Conservation (phyloP, 2,888 invertebrate species). For the Anagyrus pseudococci region DNA sequence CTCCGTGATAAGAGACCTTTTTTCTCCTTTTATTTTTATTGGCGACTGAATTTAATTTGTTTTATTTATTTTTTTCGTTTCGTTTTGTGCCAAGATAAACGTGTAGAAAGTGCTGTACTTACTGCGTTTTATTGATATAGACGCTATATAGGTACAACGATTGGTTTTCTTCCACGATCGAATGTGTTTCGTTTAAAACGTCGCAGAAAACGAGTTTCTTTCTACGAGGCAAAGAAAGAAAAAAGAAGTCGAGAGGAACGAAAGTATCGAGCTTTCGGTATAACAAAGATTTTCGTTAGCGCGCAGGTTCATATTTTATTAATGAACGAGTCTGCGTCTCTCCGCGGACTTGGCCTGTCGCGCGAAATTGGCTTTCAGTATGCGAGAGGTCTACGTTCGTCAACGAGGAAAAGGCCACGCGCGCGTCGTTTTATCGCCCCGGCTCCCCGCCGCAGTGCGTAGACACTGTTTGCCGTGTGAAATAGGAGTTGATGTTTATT, state of each 20-base stretch:
- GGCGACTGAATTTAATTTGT: too few relatives aligned
- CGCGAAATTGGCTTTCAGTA: conserved; percentile 20
- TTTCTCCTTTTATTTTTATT: too few relatives aligned
- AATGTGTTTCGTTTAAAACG: not conserved
- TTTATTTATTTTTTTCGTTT: too few relatives aligned
- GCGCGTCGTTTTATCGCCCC: conserved; percentile 6
- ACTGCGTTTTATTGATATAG: too few relatives aligned
- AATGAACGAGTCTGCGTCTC: conserved; percentile 13
- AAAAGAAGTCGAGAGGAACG: not conserved
- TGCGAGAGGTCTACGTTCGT: conserved; percentile 9
- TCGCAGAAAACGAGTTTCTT: too few relatives aligned
- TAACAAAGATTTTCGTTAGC: conserved; percentile 12
- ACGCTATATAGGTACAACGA: too few relatives aligned
- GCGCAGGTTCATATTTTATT: conserved; percentile 31
- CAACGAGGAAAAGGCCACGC: conserved; percentile 21
- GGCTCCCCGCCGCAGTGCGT: not conserved
- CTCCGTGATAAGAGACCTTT: too few relatives aligned
- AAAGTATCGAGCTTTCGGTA: not conserved
- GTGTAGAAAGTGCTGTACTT: too few relatives aligned
- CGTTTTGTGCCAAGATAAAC: too few relatives aligned
- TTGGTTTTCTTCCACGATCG: too few relatives aligned
- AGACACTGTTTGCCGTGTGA: not conserved
- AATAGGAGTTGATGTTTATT: not conserved
- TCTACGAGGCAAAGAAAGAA: not conserved
- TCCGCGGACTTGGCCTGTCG: not conserved